A percentile compares a stretch with the other conserved stretches of the same genome.
Conservation (phyloP, 2,113 vertebrate genomes). For the Myrmophylax atrothorax region DNA sequence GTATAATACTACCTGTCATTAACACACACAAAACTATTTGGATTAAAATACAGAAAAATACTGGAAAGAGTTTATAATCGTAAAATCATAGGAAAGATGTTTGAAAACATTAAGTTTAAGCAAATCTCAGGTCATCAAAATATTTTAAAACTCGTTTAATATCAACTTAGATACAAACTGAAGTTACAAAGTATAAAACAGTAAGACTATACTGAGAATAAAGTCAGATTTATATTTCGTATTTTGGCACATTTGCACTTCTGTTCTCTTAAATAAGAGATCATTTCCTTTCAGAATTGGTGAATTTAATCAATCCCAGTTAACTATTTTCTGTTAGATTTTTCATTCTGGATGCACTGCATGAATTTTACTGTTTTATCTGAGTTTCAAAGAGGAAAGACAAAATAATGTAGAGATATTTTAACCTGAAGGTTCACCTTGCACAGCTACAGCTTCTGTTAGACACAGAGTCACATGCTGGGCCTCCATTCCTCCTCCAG, state of each 20-base stretch:
- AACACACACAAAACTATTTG: not conserved
- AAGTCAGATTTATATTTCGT: not conserved
- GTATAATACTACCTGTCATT: not conserved
- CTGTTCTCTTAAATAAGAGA: not conserved
- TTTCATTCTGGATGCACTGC: not conserved
- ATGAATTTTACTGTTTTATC: not conserved
- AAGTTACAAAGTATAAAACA: not conserved
- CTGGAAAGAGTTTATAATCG: not conserved
- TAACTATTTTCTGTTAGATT: not conserved
- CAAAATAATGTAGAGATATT: not conserved
- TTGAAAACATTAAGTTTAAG: not conserved
- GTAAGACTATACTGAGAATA: not conserved
- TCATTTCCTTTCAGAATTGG: not conserved
- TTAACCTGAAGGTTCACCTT: slow-evolving; percentile 80
- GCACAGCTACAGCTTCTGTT: slow-evolving; percentile 92
- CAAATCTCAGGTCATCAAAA: not conserved
- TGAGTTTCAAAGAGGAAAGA: not conserved
- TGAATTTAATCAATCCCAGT: not conserved
- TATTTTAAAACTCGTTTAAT: not conserved
- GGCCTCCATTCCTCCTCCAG: slow-evolving; percentile 90
- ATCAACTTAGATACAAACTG: not conserved
- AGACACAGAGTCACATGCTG: slow-evolving; percentile 96
- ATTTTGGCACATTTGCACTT: not conserved
- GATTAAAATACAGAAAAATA: not conserved
- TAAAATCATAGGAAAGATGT: not conserved